Conservation (phyloP, 2,888 invertebrate species). For the Nephrotoma guestfalica region DNA sequence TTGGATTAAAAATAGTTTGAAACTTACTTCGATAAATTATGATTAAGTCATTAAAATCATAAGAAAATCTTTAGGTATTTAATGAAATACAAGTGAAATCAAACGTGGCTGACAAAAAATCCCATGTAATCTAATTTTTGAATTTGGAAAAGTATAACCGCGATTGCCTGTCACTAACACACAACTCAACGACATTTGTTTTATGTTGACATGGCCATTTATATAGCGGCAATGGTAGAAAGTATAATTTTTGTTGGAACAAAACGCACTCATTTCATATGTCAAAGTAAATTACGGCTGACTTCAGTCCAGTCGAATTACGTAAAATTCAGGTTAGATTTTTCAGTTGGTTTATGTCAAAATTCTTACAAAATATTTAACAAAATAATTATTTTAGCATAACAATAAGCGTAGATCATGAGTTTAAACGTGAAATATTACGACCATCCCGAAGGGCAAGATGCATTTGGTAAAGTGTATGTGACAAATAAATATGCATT, state of each 20-base stretch:
- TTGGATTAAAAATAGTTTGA: no score
- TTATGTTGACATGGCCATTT: background rate
- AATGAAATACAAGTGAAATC: no score
- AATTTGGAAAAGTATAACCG: no score
- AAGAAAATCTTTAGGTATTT: no score
- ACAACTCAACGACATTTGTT: no score
- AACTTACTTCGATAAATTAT: no score
- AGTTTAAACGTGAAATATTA: conserved; percentile 35
- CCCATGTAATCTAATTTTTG: no score
- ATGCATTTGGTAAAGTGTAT: conserved; percentile 47
- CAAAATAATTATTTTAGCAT: background rate
- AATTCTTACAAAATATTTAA: background rate
- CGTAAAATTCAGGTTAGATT: conserved; percentile 4
- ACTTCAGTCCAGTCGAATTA: background rate
- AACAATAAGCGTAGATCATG: background rate
- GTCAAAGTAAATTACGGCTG: background rate
- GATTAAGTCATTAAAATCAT: no score
- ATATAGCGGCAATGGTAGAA: no score
- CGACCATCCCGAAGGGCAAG: conserved; percentile 56
- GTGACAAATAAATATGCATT: conserved; percentile 43
- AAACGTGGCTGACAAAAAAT: no score
- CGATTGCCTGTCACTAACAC: no score
- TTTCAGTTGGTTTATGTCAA: background rate
- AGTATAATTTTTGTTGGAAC: no score
- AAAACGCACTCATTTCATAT: background rate